Evolutionary conservation across 2,113 vertebrate genomes (phyloP).

Genomic region (Crotalus viridis): DNA sequence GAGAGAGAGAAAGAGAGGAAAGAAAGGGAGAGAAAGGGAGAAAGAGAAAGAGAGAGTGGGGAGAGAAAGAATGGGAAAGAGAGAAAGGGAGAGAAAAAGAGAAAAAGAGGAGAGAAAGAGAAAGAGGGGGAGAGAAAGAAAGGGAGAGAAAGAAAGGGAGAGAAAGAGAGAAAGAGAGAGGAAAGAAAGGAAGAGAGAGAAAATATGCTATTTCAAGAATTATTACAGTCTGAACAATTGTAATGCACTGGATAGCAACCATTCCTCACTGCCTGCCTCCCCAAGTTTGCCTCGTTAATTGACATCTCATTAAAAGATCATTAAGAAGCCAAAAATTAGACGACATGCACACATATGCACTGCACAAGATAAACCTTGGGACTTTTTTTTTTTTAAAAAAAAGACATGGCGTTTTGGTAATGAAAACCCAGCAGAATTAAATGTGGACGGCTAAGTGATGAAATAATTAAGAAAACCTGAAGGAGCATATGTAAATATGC

Average conservation of each 20-base stretch:
- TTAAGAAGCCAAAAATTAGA: conserved; percentile 64
- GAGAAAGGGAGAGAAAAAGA: too few species aligned
- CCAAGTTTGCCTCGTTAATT: conserved; percentile 72
- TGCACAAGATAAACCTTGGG: conserved; percentile 52
- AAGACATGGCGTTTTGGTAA: conserved; percentile 43
- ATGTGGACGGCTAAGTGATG: conserved; percentile 48
- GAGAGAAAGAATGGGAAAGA: rapidly evolving
- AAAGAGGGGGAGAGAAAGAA: too few species aligned
- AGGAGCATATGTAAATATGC: not conserved
- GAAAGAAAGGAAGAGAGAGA: conserved; percentile 11
- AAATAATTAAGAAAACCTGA: conserved; percentile 40
- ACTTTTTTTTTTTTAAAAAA: conserved; percentile 8
- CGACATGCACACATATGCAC: conserved; percentile 39
- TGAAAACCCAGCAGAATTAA: conserved; percentile 42
- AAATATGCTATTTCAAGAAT: conserved; percentile 52
- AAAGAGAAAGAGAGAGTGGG: too few species aligned
- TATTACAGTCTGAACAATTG: conserved; percentile 60
- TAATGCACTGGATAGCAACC: conserved; percentile 59
- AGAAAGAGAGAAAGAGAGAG: too few species aligned
- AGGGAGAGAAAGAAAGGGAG: too few species aligned
- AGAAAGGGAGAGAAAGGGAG: too few species aligned
- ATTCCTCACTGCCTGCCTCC: conserved; percentile 64
- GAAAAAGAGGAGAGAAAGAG: too few species aligned
- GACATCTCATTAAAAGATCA: conserved; percentile 71
- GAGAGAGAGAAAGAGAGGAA: too few species aligned